phyloP scores from a whole-genome alignment of 2,113 vertebrate genomes.

The Seriola aureovittata region DNA sequence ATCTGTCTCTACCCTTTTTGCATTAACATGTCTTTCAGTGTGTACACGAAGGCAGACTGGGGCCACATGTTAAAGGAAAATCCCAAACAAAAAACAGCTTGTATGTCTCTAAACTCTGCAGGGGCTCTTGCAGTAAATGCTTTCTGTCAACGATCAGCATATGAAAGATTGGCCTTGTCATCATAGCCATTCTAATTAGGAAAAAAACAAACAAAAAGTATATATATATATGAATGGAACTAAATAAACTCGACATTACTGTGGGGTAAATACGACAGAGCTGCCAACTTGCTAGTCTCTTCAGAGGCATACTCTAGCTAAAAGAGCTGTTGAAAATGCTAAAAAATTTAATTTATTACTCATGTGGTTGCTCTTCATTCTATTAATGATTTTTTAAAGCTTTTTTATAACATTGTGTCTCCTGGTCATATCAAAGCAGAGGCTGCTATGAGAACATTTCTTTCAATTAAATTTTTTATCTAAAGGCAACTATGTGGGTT shows the following conservation, averaged over 20 bases:
- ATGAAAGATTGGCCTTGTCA: not conserved
- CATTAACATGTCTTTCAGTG: not conserved
- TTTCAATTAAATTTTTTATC: not conserved
- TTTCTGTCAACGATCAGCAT: not conserved
- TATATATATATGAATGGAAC: not conserved
- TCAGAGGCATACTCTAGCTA: not conserved
- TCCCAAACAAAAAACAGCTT: not conserved
- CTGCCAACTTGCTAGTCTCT: not conserved
- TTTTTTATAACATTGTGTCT: not conserved
- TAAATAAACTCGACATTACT: slow-evolving; percentile 1
- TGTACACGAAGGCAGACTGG: not conserved
- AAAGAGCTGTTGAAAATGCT: not conserved
- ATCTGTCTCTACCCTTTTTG: not conserved
- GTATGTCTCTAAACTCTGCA: not conserved
- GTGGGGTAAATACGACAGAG: slow-evolving; percentile 11
- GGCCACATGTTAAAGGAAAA: not conserved
- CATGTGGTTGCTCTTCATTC: not conserved
- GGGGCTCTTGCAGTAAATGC: slow-evolving; percentile 1
- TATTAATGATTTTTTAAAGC: not conserved
- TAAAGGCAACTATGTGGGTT: not conserved
- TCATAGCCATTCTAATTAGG: not conserved
- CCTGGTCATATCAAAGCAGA: not conserved
- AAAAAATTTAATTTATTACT: not conserved
- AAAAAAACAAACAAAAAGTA: not conserved
- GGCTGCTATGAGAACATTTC: not conserved